Evolutionary conservation across 2,888 invertebrate genomes (phyloP).

Genomic region (Netelia fuscicornis): DNA sequence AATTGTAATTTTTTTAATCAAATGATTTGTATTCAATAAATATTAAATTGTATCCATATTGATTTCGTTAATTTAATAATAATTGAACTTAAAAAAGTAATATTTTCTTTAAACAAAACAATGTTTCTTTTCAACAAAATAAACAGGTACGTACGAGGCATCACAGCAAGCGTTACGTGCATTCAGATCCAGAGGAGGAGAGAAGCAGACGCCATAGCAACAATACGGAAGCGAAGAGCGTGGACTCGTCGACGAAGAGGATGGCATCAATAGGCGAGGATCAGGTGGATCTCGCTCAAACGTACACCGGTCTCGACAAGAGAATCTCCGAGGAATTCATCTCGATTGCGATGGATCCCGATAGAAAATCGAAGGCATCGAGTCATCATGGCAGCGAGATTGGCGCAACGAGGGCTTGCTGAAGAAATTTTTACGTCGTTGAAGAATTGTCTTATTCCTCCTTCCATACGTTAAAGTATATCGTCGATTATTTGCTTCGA

Average conservation of each 20-base stretch:
- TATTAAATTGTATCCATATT: no score
- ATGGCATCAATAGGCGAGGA: slow-evolving; percentile 80
- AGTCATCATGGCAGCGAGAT: slow-evolving; percentile 82
- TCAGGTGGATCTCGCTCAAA: slow-evolving; percentile 79
- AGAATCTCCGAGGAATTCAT: slow-evolving; percentile 83
- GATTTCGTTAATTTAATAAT: background rate
- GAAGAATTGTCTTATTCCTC: slow-evolving; percentile 7
- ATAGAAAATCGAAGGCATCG: slow-evolving; percentile 81
- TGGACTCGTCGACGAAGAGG: slow-evolving; percentile 72
- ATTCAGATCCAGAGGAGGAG: slow-evolving; percentile 74
- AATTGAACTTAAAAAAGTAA: background rate
- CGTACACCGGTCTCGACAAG: slow-evolving; percentile 83
- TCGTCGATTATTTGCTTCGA: slow-evolving; percentile 52
- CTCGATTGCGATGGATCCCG: slow-evolving; percentile 83
- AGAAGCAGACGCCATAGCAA: slow-evolving; percentile 74
- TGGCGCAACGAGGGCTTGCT: slow-evolving; percentile 61
- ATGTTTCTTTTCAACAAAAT: background rate
- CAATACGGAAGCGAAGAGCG: slow-evolving; percentile 72
- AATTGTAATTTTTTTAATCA: background rate
- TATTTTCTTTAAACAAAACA: background rate
- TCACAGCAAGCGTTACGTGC: slow-evolving; percentile 74
- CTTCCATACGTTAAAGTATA: slow-evolving; percentile 2
- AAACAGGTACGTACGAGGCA: slow-evolving; percentile 77
- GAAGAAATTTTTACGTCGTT: slow-evolving; percentile 16
- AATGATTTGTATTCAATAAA: no score